Evolutionary conservation across 2,888 invertebrate genomes (phyloP), one percentile per base, ranked within the genome.

Genomic region (Antheraea yamamai): DNA sequence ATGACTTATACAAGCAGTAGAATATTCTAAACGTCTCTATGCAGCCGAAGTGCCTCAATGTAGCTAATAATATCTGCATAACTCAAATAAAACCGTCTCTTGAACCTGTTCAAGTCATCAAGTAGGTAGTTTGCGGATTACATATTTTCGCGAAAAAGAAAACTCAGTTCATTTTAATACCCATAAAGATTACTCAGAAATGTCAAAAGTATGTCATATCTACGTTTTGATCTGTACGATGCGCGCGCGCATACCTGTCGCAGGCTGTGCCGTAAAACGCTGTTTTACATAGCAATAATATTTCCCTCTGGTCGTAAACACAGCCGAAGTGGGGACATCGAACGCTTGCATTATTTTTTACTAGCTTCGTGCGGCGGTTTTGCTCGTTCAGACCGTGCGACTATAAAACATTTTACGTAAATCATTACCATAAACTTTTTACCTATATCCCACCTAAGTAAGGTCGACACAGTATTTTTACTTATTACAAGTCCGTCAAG

Each of bases 271-370:
- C 82, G 86, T 92, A 91, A 92, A 91, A 90, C 84, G 79, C 83
- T 87, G 87, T 88, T 92, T 91, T 88, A 88, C 91, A 89, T 89
- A 89, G 85, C 86, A 87, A 90, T 90, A 89, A 91, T 89, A 89
- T 87, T 66, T 66, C 81, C 80, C 80, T 83, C 80, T 81, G 84
- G 83, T 87, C 88, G 87, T 92, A 91, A 92, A 92, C 39, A 39
- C 70, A 39, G 39, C 70, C 39, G 18, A 70, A 39, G 70, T 35
- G 70, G 70, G 70, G 39, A 70, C 70, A 39, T 39, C 39, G 70
- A 39, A 70, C 70, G 70, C 39, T 70, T 70, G 70, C 39, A 70
- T 70, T 66, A 66, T 30, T 70, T 70, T 70, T 70, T 70, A 70
- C 70, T 70, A 70, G 70, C 39, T 39, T n/a, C 20, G 12, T 39